Evolutionary conservation across 2,113 vertebrate species (phyloP), one percentile per base, ranked within the genome.

Genomic region (Forbesichthys papilliferus): DNA sequence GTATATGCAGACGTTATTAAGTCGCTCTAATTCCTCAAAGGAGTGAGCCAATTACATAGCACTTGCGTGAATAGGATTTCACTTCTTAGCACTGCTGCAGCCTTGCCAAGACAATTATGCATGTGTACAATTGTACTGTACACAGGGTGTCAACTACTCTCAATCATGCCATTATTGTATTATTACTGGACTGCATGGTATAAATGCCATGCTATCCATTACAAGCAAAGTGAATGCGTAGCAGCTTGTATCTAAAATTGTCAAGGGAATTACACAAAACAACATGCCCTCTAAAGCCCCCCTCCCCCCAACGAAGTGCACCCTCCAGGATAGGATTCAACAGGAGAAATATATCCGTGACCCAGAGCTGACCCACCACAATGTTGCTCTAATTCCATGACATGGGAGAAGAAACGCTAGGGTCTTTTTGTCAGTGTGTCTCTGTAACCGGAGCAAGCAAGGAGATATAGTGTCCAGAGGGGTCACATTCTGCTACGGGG

Each of bases 1-100:
- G 88, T 89, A 89, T 88, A 89, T 88, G 88, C 90, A 92, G 89
- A 88, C 84, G 55, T 89, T 84, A 90, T 90, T 91, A 91, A 89
- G 81, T 86, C 79, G 79, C 81, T 88, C 79, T 85, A 89, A 90
- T 91, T 91, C 89, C 88, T 93, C 89, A 93, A 91, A 92, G 90
- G 91, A 89, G 87, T 74, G 82, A 82, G 87, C 86, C 87, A 90
- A 90, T 91, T 90, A 91, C 86, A 91, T 80, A 84, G 82, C 84
- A 86, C 86, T 89, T 79, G 85, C 81, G 75, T 86, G 83, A 90
- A 89, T 85, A 88, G 84, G 80, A 85, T 87, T 88, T 87, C 79
- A 85, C 87, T 81, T 89, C 74, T 87, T 78, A 74, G 68, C 66
- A 69, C 54, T 64, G 83, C 86, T 84, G 69, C 70, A 79, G 62